These are phyloP conservation scores for Lycocerus yunnanus DNA, from an alignment of 2,888 invertebrate species.

Conservation along the genomic window DNA sequence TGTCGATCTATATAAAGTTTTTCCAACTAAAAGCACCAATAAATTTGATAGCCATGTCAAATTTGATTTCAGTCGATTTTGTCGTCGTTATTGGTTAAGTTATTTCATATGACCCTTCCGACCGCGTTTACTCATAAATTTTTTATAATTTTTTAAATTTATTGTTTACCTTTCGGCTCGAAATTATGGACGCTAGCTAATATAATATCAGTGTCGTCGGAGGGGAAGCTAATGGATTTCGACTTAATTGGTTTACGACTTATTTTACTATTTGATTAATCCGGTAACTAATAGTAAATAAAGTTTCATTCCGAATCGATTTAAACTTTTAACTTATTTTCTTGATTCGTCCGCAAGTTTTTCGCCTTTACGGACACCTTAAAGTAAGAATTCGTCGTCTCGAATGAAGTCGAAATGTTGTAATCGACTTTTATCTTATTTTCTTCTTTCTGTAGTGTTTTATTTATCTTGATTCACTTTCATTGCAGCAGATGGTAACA, in stretches of 20 bases:
- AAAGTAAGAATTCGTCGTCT: background rate
- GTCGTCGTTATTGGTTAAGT: constrained; percentile 16
- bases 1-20: constrained; percentile 21
- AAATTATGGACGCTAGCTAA: background rate
- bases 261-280: background rate
- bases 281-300: background rate
- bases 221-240: background rate
- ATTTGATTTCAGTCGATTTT: constrained; percentile 22
- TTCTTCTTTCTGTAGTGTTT: constrained; percentile 19
- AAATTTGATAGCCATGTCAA: constrained; percentile 29
- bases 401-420: background rate
- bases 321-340: background rate
- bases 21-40: constrained; percentile 23
- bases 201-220: background rate
- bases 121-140: background rate
- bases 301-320: background rate
- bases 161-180: background rate
- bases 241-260: background rate
- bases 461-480: constrained; percentile 30
- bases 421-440: background rate
- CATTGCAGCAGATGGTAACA: constrained; percentile 23
- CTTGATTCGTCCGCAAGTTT: background rate
- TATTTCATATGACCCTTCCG: background rate
- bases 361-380: background rate
- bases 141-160: background rate